A percentile compares a stretch with the other conserved stretches of the same genome.
These are phyloP conservation scores for Pardalotus punctatus DNA, from an alignment of 2,113 vertebrate genomes.

Conservation along the genomic window DNA sequence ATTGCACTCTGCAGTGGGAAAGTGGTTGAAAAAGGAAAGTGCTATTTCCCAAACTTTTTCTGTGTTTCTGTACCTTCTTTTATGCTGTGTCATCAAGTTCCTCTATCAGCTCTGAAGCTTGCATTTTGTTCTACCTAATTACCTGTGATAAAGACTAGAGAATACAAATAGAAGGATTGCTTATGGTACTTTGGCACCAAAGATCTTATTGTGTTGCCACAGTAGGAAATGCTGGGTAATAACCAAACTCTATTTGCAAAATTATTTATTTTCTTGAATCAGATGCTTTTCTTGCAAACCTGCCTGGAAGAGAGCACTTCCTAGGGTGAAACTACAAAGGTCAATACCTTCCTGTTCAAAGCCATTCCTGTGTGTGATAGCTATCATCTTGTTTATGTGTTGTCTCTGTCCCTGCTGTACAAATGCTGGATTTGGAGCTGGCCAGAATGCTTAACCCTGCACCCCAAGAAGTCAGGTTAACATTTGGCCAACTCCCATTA, in stretches of 20 bases:
- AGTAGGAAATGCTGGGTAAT: not conserved
- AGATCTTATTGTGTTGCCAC: not conserved
- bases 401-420: not conserved
- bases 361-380: not conserved
- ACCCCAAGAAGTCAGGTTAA: not conserved
- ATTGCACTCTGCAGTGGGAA: not conserved
- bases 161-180: not conserved
- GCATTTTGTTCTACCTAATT: not conserved
- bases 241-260: not conserved
- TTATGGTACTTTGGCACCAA: not conserved
- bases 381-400: not conserved
- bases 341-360: not conserved
- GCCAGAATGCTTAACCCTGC: not conserved
- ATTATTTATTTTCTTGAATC: not conserved
- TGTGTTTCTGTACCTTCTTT: not conserved
- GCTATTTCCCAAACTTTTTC: not conserved
- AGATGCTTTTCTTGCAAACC: not conserved
- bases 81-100: not conserved
- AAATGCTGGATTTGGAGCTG: not conserved
- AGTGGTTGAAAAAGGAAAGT: not conserved
- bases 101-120: not conserved
- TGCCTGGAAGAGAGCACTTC: not conserved
- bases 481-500: fast-evolving
- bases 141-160: not conserved
- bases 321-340: not conserved